Conservation (phyloP, 2,797 vertebrate genomes). For the Psittacula echo region DNA sequence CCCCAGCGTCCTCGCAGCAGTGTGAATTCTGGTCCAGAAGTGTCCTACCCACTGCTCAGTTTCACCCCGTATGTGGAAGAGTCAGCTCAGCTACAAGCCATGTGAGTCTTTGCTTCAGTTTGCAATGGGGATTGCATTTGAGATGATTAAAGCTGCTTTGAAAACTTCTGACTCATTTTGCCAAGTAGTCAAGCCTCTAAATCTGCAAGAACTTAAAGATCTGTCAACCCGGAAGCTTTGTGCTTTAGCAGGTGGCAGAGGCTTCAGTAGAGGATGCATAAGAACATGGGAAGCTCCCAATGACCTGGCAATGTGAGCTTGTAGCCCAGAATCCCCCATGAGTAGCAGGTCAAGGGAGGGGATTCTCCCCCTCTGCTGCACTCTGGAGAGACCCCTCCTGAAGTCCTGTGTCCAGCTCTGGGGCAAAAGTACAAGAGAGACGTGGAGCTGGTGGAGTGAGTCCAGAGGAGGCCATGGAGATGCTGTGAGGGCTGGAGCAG, state of each 20-base stretch:
- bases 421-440: no score
- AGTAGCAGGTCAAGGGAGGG: not conserved
- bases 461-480: no score
- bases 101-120: slow-evolving; percentile 82
- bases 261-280: not conserved
- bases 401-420: no score
- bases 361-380: no score
- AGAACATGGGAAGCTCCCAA: not conserved
- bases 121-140: not conserved
- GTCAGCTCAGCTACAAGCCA: slow-evolving; percentile 84
- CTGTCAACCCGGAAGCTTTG: not conserved
- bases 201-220: not conserved
- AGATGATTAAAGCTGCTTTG: not conserved
- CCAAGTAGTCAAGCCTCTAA: not conserved
- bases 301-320: not conserved
- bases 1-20: slow-evolving; percentile 20
- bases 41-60: slow-evolving; percentile 42
- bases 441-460: no score
- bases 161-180: not conserved
- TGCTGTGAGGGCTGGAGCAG: no score
- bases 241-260: not conserved
- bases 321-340: not conserved
- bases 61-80: slow-evolving; percentile 95
- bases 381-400: no score
- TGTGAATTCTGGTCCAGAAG: not conserved